A percentile compares a stretch with the other conserved stretches of the same genome.
These are phyloP conservation scores for Epinephelus lanceolatus DNA, from an alignment of 2,113 vertebrate genomes.

Conservation along the genomic window DNA sequence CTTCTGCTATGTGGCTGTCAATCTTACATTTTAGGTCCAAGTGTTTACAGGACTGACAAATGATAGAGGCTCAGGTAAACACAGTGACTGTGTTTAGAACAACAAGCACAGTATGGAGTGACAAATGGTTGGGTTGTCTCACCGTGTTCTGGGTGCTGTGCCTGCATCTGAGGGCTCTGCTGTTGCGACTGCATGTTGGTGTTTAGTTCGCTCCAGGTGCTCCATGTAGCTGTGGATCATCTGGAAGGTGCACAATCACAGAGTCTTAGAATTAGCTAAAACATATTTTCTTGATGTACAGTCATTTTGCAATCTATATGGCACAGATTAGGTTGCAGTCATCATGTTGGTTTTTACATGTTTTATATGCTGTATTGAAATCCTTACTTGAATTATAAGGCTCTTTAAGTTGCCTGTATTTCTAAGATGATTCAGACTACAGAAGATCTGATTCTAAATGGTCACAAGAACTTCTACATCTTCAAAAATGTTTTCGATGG, in stretches of 20 bases:
- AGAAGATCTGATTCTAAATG: background rate
- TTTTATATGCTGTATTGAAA: background rate
- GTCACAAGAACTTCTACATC: background rate
- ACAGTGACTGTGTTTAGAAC: background rate
- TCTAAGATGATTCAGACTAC: background rate
- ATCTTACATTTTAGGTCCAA: background rate
- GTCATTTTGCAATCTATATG: background rate
- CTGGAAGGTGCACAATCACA: constrained; percentile 72
- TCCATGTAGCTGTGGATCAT: constrained; percentile 99
- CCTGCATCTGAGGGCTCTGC: constrained; percentile 88
- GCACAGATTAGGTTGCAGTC: background rate
- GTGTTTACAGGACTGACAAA: background rate
- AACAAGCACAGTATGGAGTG: background rate
- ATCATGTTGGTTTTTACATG: background rate
- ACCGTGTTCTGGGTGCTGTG: constrained; percentile 88
- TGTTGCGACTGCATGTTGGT: constrained; percentile 88
- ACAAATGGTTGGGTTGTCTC: constrained; percentile 68
- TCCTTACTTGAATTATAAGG: background rate
- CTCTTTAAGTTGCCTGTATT: background rate
- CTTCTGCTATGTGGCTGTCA: background rate
- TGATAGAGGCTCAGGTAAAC: background rate
- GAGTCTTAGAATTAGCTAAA: background rate
- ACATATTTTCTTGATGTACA: background rate
- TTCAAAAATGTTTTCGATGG: background rate
- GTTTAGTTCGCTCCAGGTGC: constrained; percentile 96